Evolutionary conservation across 2,113 vertebrate species (phyloP), one percentile per base, ranked within the genome.

Genomic region (Oxygymnocypris stewartii): DNA sequence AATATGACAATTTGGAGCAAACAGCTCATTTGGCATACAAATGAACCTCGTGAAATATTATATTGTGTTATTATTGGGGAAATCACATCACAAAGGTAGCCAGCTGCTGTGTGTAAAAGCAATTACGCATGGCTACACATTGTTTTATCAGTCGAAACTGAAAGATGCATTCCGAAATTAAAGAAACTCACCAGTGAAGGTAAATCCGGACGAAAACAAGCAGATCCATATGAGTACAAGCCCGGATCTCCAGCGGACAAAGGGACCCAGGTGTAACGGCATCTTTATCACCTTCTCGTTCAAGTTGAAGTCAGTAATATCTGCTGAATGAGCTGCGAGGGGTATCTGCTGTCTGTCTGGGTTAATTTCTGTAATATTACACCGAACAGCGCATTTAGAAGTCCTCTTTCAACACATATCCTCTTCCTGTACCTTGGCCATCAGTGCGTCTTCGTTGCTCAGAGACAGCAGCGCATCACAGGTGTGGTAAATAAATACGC

Each of bases 401-500:
- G 89, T 91, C 90, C 86, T 84, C 84, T 92, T 91, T 94, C 92
- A 95, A 31, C 90, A 93, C 92, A 86, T 89, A 92, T 92, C 92
- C 92, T 88, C 85, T 79, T 84, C 91, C 90, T 87, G 88, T 83
- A 69, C 74, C 86, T 88, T 89, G 89, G 88, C 92, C 94, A 94
- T 93, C 90, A 83, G 90, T 88, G 94, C 94, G 94, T 93, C 92
- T 88, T 79, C 89, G 93, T 94, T 91, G 94, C 93, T 93, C 92
- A 89, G 90, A 93, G 82, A 95, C 94, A 93, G 93, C 89, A 74
- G 84, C 92, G 92, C 94, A 94, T 94, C 93, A 94, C 94, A 95
- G 94, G 94, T 95, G 95, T 94, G 94, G 89, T 93, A 89, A 89
- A 92, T 88, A 90, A 90, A 90, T 76, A 74, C 44, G 63, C 63